Conservation (phyloP, 2,113 vertebrate genomes). For the Mandrillus leucophaeus region DNA sequence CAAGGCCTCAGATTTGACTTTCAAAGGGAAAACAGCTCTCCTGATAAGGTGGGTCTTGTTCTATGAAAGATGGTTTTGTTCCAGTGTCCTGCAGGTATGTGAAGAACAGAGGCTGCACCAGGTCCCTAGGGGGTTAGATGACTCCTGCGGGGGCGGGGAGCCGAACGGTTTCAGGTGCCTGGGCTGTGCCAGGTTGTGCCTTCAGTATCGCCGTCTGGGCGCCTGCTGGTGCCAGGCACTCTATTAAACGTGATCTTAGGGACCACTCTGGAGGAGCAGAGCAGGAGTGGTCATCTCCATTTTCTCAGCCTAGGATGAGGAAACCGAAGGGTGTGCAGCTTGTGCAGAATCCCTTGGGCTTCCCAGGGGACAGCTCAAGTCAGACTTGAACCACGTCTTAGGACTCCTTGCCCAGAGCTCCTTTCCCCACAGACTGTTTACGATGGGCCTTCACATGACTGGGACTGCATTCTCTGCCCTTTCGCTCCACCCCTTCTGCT, state of each 20-base stretch:
- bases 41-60: neutral
- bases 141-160: neutral
- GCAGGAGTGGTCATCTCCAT: neutral
- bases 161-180: neutral
- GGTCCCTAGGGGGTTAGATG: neutral
- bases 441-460: fast-evolving
- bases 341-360: neutral
- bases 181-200: neutral
- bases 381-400: neutral
- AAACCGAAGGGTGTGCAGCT: neutral
- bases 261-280: neutral
- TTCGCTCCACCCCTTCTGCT: neutral
- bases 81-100: neutral
- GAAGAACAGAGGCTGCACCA: neutral
- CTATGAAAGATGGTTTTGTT: neutral
- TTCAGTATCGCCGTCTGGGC: fast-evolving
- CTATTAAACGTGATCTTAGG: neutral
- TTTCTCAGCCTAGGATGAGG: neutral
- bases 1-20: neutral
- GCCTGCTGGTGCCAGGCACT: neutral
- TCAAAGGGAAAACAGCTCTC: neutral
- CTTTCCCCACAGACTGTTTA: neutral
- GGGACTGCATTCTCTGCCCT: neutral
- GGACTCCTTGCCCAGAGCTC: neutral
- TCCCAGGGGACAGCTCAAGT: neutral